Conservation (phyloP, 2,797 vertebrate genomes). For the Micrastur ruficollis region DNA sequence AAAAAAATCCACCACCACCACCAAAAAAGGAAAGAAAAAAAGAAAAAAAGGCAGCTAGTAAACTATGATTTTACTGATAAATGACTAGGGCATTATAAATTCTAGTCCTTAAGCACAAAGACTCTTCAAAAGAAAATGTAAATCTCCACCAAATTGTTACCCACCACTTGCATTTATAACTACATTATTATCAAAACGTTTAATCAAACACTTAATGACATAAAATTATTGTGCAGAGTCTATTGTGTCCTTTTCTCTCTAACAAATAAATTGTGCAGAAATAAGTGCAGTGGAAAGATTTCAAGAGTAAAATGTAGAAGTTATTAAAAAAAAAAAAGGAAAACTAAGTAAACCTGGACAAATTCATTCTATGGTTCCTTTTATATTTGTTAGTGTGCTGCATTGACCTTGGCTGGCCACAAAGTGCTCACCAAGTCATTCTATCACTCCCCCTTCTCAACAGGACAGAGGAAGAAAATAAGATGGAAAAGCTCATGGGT, state of each 20-base stretch:
- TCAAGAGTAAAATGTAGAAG: not conserved
- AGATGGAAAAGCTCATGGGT: not conserved
- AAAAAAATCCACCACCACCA: not conserved
- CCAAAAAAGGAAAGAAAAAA: not conserved
- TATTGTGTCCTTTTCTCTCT: not conserved
- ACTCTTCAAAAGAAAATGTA: conserved; percentile 32
- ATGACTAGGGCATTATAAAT: conserved; percentile 37
- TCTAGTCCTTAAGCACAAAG: conserved; percentile 18
- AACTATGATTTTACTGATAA: conserved; percentile 5
- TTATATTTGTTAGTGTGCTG: not conserved
- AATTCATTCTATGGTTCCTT: not conserved
- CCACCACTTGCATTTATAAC: not conserved
- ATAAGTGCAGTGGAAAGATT: not conserved
- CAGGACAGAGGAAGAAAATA: not conserved
- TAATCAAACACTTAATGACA: conserved; percentile 30
- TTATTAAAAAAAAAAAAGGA: not conserved
- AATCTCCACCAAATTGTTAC: not conserved
- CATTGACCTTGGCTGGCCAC: not conserved
- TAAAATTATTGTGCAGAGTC: conserved; percentile 21
- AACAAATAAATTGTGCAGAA: not conserved
- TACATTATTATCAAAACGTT: conserved; percentile 9
- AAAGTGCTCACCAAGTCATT: not conserved
- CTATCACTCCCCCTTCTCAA: not conserved
- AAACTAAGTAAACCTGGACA: not conserved
- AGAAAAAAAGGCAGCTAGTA: not conserved